These are phyloP conservation scores for Micropterix aruncella DNA, from an alignment of 2,888 invertebrate genomes.

Conservation along the genomic window DNA sequence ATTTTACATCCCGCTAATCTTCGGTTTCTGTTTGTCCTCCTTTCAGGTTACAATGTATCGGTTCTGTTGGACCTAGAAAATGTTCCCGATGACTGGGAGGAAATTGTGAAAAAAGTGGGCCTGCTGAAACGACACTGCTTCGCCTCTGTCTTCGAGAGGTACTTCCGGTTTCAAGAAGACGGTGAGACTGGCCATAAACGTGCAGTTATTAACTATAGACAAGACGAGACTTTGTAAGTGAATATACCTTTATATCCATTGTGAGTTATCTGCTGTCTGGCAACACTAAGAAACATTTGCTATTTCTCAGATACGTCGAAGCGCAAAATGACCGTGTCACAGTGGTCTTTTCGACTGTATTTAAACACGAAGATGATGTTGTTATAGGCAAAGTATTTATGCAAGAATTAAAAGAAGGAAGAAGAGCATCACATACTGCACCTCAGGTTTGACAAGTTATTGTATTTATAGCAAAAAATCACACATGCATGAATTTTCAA, in stretches of 20 bases:
- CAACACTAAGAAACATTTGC: constrained; percentile 5
- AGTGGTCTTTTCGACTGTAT: constrained; percentile 97
- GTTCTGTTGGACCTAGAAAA: constrained; percentile 85
- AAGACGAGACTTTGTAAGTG: constrained; percentile 94
- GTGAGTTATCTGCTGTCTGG: constrained; percentile 1
- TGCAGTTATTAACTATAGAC: constrained; percentile 96
- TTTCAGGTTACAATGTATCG: constrained; percentile 84
- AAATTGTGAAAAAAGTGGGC: constrained; percentile 81
- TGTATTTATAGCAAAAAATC: no score
- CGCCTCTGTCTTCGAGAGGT: constrained; percentile 98
- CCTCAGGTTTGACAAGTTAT: constrained; percentile 57
- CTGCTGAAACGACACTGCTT: constrained; percentile 96
- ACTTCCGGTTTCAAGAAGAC: constrained; percentile 93
- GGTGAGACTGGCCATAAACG: constrained; percentile 83
- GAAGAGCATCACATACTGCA: constrained; percentile 90
- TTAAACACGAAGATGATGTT: constrained; percentile 96
- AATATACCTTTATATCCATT: constrained; percentile 1
- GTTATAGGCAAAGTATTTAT: constrained; percentile 98
- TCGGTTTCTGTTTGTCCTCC: constrained; percentile 8
- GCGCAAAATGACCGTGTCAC: constrained; percentile 97
- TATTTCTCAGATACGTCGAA: constrained; percentile 75
- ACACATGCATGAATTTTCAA: no score
- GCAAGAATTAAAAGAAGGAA: constrained; percentile 97
- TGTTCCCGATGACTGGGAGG: constrained; percentile 82
- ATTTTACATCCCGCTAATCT: neutral